Evolutionary conservation across 2,888 invertebrate genomes (phyloP).

Genomic region (Cheiracanthium punctorium): DNA sequence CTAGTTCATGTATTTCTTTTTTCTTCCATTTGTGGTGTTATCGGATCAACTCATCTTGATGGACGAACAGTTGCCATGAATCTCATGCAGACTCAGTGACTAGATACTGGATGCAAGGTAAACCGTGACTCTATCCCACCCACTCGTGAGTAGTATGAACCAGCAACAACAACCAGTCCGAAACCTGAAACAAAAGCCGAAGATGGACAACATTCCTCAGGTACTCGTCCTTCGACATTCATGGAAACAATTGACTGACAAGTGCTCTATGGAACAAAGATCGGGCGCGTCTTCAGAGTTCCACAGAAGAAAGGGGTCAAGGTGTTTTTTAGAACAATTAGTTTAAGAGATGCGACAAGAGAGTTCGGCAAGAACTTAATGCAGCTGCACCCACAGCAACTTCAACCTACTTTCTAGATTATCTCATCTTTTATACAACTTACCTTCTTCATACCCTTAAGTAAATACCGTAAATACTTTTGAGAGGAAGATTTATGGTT

Average conservation of each 20-base stretch:
- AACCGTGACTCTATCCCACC: constrained; percentile 38
- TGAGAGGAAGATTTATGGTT: background rate
- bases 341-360: constrained; percentile 26
- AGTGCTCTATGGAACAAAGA: constrained; percentile 61
- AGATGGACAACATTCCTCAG: constrained; percentile 59
- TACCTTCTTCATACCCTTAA: background rate
- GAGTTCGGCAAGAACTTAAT: constrained; percentile 13
- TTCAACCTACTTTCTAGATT: background rate
- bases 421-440: background rate
- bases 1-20: background rate
- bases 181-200: constrained; percentile 23
- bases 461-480: background rate
- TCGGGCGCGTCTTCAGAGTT: constrained; percentile 30
- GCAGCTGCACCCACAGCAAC: background rate
- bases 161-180: constrained; percentile 1
- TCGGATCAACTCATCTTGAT: background rate
- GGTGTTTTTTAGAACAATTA: constrained; percentile 60
- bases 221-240: constrained; percentile 35
- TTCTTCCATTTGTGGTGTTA: background rate
- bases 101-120: constrained; percentile 8
- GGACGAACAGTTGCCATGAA: background rate
- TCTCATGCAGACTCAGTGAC: background rate
- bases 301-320: constrained; percentile 47
- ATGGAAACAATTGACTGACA: constrained; percentile 27
- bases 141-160: constrained; percentile 25